phyloP scores from a whole-genome alignment of 2,113 vertebrate genomes.

The Microtus montanus region DNA sequence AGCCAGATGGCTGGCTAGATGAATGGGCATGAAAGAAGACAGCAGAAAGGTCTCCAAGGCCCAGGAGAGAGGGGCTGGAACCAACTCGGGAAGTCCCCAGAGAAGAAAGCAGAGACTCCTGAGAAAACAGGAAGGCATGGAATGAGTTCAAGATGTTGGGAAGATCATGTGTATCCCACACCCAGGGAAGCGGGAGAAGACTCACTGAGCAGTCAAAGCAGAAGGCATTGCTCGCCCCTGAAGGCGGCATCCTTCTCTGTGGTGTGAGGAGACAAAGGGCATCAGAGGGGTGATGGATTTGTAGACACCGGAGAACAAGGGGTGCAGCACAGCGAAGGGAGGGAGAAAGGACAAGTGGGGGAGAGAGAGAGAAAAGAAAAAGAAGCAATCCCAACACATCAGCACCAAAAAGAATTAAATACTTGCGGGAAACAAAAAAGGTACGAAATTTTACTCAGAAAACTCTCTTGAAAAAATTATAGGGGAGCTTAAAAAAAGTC shows the following conservation, averaged over 20 bases:
- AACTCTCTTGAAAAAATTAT: neutral
- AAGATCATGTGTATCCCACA: neutral
- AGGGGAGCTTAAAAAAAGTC: neutral
- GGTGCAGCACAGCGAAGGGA: neutral
- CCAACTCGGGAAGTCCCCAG: neutral
- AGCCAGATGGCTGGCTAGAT: neutral
- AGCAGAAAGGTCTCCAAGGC: neutral
- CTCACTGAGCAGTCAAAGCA: neutral
- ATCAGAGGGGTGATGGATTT: neutral
- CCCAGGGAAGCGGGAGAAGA: neutral
- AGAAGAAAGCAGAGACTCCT: constrained; percentile 31
- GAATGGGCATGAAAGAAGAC: neutral
- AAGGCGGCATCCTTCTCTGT: neutral
- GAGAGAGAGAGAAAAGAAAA: neutral
- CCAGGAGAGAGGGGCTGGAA: neutral
- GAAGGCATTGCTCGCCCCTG: neutral
- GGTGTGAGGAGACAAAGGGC: neutral
- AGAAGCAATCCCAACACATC: neutral
- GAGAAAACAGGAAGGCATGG: constrained; percentile 1
- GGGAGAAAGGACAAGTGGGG: fast-evolving
- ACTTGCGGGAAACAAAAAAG: neutral
- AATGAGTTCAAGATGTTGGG: neutral
- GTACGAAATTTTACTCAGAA: neutral
- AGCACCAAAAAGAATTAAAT: neutral
- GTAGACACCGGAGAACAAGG: neutral